phyloP scores from a whole-genome alignment of 2,888 invertebrate species.

The Phorcus lineatus region DNA sequence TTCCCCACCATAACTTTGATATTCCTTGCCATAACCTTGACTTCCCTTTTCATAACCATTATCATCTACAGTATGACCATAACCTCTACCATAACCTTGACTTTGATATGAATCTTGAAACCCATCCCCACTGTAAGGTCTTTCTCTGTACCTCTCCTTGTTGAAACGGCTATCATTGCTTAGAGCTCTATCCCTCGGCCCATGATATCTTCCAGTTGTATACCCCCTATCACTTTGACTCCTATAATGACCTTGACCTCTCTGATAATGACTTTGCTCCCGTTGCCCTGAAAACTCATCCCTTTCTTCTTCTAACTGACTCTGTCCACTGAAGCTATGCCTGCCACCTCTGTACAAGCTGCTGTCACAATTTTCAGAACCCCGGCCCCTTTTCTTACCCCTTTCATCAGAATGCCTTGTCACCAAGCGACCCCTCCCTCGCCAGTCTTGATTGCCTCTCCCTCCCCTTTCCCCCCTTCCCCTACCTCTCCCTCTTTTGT shows the following conservation, averaged over 20 bases:
- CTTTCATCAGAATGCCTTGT: not conserved
- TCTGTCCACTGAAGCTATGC: no score
- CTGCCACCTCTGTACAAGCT: no score
- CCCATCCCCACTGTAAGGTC: not conserved
- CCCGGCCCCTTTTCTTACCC: not conserved
- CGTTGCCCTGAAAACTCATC: no score
- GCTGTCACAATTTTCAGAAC: no score
- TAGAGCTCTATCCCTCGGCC: no score
- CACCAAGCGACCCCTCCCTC: not conserved
- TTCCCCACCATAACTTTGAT: not conserved
- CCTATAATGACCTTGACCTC: no score
- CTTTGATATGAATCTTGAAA: not conserved
- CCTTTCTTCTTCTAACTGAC: no score
- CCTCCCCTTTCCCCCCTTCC: not conserved
- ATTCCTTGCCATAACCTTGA: not conserved
- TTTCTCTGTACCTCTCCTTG: not conserved
- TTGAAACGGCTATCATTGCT: not conserved
- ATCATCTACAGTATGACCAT: not conserved
- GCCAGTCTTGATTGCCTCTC: not conserved
- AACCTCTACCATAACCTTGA: not conserved
- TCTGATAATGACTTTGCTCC: no score
- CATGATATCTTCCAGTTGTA: no score
- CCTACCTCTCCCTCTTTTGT: slow-evolving; percentile 1
- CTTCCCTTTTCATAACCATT: not conserved
- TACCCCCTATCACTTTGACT: no score